Percentiles rank a stretch among this genome's conserved stretches.
Conservation (phyloP, 2,888 invertebrate species). For the Halictus ligatus region DNA sequence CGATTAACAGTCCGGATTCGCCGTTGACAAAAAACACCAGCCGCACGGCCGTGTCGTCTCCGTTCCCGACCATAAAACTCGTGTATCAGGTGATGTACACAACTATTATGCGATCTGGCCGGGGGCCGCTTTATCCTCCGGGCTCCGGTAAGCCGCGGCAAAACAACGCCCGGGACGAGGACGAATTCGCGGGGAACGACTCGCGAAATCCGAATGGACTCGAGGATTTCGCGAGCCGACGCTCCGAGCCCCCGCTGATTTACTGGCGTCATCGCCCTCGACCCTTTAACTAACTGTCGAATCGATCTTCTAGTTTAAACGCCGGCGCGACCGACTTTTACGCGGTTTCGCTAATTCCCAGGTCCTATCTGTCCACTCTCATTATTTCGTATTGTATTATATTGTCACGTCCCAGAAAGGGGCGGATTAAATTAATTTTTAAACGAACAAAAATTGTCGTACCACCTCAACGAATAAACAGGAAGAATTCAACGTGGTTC, state of each 20-base stretch:
- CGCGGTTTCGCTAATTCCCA: too few relatives aligned
- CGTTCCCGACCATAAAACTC: slow-evolving; percentile 50
- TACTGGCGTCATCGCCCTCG: background rate
- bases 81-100: slow-evolving; percentile 61
- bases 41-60: slow-evolving; percentile 45
- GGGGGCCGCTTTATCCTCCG: slow-evolving; percentile 42
- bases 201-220: slow-evolving; percentile 39
- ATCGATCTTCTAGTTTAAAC: background rate
- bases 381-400: too few relatives aligned
- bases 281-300: background rate
- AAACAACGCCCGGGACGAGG: slow-evolving; percentile 43
- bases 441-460: too few relatives aligned
- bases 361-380: too few relatives aligned
- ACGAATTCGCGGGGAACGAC: slow-evolving; percentile 28
- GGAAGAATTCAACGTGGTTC: too few relatives aligned
- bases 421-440: too few relatives aligned
- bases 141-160: slow-evolving; percentile 38
- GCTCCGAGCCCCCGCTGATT: background rate
- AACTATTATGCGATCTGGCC: slow-evolving; percentile 56
- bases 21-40: slow-evolving; percentile 55
- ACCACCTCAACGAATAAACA: too few relatives aligned
- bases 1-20: slow-evolving; percentile 54
- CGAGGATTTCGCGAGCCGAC: slow-evolving; percentile 18
- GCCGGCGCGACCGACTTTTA: too few relatives aligned
- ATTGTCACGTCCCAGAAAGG: too few relatives aligned